A percentile compares a stretch with the other conserved stretches of the same genome.
These are phyloP conservation scores for Camponotus floridanus DNA, from an alignment of 1,140 invertebrate genomes.

Conservation along the genomic window DNA sequence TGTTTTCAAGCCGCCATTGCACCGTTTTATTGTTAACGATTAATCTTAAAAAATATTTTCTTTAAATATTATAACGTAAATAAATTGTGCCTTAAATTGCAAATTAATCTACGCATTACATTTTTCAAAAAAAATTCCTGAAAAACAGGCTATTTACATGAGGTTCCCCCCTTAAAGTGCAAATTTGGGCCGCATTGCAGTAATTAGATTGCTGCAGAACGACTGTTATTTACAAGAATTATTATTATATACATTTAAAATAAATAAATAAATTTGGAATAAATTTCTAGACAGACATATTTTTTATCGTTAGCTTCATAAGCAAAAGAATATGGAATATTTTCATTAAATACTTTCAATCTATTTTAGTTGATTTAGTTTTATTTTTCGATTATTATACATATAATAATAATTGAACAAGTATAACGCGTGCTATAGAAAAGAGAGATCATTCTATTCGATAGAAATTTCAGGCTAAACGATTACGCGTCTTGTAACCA, in stretches of 20 bases:
- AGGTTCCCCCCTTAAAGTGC: too few relatives aligned
- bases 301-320: background rate
- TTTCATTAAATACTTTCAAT: background rate
- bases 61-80: too few relatives aligned
- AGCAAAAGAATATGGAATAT: background rate
- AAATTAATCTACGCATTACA: too few relatives aligned
- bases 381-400: background rate
- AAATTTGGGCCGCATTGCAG: too few relatives aligned
- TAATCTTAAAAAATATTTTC: too few relatives aligned
- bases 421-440: background rate
- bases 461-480: background rate
- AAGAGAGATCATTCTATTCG: conserved; percentile 19
- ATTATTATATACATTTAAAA: background rate
- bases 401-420: background rate
- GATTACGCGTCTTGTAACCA: conserved; percentile 14
- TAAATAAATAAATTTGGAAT: background rate
- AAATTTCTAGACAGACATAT: background rate
- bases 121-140: too few relatives aligned
- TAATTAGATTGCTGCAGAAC: background rate
- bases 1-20: too few relatives aligned
- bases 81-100: too few relatives aligned
- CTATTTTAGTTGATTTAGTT: background rate
- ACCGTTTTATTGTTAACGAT: too few relatives aligned
- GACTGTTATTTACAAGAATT: background rate
- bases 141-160: too few relatives aligned